These are phyloP conservation scores for Luidia sarsii DNA, from an alignment of 53 echinoderm and acorn worm species.

Conservation along the genomic window DNA sequence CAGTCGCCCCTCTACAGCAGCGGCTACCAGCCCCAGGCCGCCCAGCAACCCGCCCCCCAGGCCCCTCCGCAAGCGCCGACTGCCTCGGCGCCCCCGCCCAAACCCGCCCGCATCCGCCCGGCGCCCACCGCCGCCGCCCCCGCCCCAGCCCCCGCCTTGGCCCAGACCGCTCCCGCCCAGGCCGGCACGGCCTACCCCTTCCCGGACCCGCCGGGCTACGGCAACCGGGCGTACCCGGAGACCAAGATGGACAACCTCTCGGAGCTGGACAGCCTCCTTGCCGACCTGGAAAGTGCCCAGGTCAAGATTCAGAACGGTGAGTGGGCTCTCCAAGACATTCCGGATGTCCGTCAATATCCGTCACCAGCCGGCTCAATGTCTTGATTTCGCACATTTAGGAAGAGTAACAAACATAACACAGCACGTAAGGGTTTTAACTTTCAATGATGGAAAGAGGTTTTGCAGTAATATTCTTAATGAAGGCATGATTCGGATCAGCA, in stretches of 20 bases:
- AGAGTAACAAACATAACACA: background rate
- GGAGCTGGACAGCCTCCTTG: constrained; percentile 77
- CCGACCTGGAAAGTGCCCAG: constrained; percentile 81
- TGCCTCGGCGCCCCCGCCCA: constrained; percentile 70
- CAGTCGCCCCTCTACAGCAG: constrained; percentile 50
- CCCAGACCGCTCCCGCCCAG: constrained; percentile 31
- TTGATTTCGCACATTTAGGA: background rate
- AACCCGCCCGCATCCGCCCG: constrained; percentile 69
- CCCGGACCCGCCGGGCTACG: constrained; percentile 41
- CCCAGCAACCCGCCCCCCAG: too few relatives aligned
- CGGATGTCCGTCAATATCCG: background rate
- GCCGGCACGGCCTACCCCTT: constrained; percentile 47
- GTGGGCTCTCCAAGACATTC: background rate
- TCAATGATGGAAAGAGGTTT: too few relatives aligned
- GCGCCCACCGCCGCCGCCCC: constrained; percentile 60
- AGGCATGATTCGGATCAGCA: too few relatives aligned
- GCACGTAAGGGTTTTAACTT: too few relatives aligned
- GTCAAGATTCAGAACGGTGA: constrained; percentile 72
- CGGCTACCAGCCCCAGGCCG: constrained; percentile 29
- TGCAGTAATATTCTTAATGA: too few relatives aligned
- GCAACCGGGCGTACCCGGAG: constrained; percentile 56
- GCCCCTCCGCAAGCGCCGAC: background rate
- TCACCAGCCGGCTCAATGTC: background rate
- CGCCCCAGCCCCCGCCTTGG: constrained; percentile 64
- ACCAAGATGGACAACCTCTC: constrained; percentile 80